Conservation (phyloP, 2,888 invertebrate species). For the Philaethria dido region DNA sequence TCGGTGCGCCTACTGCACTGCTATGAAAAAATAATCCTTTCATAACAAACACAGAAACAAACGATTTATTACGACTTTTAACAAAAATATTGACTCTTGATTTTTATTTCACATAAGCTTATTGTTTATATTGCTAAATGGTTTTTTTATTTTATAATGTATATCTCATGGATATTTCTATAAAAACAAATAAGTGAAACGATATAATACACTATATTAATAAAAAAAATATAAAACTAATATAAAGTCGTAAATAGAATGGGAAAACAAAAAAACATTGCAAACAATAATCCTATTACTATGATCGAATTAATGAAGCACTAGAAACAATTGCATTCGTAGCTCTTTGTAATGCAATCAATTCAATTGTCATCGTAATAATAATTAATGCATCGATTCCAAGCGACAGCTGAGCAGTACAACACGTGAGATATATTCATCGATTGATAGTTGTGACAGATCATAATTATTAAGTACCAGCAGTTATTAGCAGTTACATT, state of each 20-base stretch:
- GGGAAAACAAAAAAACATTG: constrained; percentile 19
- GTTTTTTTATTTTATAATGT: background rate
- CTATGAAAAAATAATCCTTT: constrained; percentile 40
- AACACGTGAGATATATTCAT: constrained; percentile 19
- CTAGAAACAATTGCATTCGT: constrained; percentile 37
- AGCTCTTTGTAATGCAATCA: constrained; percentile 38
- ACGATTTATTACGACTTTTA: constrained; percentile 25
- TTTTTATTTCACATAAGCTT: background rate
- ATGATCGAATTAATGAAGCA: constrained; percentile 40
- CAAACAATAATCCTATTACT: constrained; percentile 33
- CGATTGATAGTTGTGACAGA: constrained; percentile 20
- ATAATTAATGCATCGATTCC: constrained; percentile 43
- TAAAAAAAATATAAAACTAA: background rate
- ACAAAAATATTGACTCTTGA: constrained; percentile 3
- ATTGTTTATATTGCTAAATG: background rate
- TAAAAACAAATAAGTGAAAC: background rate
- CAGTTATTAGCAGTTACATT: too few relatives aligned
- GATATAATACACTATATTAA: background rate
- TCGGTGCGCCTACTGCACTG: constrained; percentile 35
- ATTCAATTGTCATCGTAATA: constrained; percentile 43
- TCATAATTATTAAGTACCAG: constrained; percentile 4
- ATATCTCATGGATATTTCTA: background rate
- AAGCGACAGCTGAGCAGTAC: constrained; percentile 30
- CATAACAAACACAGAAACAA: constrained; percentile 38
- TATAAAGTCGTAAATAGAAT: background rate